Evolutionary conservation across 1,140 invertebrate genomes (phyloP).

Genomic region (Halotydeus destructor): DNA sequence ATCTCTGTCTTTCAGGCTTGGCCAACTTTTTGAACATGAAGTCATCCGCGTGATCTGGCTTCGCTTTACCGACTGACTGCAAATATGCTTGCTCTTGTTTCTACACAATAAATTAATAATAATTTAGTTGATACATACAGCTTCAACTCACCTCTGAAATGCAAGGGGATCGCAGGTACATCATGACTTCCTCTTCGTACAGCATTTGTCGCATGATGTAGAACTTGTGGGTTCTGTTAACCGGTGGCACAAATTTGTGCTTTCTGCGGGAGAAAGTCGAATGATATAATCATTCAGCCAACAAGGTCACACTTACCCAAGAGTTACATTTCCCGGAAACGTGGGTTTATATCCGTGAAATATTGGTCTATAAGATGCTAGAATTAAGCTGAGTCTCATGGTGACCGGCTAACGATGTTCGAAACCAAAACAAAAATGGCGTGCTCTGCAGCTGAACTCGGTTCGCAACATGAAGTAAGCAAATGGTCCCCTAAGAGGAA

Average conservation of each 20-base stretch:
- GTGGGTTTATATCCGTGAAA: constrained; percentile 8
- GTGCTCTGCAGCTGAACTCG: too few relatives aligned
- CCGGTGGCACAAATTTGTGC: constrained; percentile 11
- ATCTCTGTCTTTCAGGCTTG: constrained; percentile 5
- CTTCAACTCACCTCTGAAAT: constrained; percentile 6
- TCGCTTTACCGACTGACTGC: not conserved
- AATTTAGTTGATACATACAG: not conserved
- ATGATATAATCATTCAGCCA: constrained; percentile 1
- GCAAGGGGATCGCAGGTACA: constrained; percentile 9
- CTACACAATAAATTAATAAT: constrained; percentile 6
- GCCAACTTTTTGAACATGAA: constrained; percentile 4
- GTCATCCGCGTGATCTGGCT: constrained; percentile 10
- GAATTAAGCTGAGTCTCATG: constrained; percentile 6
- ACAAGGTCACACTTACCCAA: constrained; percentile 6
- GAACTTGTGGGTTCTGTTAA: constrained; percentile 5
- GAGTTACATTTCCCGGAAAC: constrained; percentile 6
- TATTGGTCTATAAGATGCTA: constrained; percentile 4
- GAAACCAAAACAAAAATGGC: too few relatives aligned
- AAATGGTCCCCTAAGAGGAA: too few relatives aligned
- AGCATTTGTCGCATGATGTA: not conserved
- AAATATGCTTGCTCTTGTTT: constrained; percentile 9
- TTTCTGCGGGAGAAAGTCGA: constrained; percentile 7
- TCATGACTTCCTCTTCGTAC: constrained; percentile 13
- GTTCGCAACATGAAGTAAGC: too few relatives aligned
- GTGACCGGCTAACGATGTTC: not conserved